Conservation (phyloP, 1,140 invertebrate species). For the Drosophila funebris region DNA sequence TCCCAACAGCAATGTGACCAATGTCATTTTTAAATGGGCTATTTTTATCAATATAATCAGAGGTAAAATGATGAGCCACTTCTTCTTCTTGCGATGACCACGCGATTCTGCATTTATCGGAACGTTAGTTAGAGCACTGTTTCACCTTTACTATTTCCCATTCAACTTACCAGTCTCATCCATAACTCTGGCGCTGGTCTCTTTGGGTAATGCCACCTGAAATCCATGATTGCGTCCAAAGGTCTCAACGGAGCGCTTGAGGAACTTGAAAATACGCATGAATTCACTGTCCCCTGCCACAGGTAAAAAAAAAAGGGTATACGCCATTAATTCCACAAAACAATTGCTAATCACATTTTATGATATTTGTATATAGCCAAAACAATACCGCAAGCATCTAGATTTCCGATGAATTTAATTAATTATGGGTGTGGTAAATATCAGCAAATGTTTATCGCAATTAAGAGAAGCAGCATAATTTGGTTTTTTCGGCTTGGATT, state of each 20-base stretch:
- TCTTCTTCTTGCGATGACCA: constrained; percentile 70
- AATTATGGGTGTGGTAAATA: constrained; percentile 59
- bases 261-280: constrained; percentile 66
- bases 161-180: constrained; percentile 61
- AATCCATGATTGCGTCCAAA: constrained; percentile 76
- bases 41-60: constrained; percentile 78
- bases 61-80: constrained; percentile 75
- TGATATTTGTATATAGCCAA: constrained; percentile 27
- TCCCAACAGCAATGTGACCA: constrained; percentile 63
- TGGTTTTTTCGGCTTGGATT: not conserved
- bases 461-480: constrained; percentile 26
- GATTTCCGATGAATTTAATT: constrained; percentile 52
- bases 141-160: not conserved
- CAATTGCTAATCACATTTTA: constrained; percentile 25
- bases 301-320: not conserved
- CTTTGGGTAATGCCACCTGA: constrained; percentile 61
- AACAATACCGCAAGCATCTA: constrained; percentile 8
- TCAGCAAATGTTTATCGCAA: constrained; percentile 45
- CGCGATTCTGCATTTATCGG: not conserved
- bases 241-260: constrained; percentile 72
- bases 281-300: constrained; percentile 70
- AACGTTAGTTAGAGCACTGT: not conserved
- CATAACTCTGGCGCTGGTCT: constrained; percentile 60
- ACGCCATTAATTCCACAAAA: constrained; percentile 24
- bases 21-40: constrained; percentile 77